Evolutionary conservation across 2,797 vertebrate species (phyloP).

Genomic region (Trachops cirrhosus): DNA sequence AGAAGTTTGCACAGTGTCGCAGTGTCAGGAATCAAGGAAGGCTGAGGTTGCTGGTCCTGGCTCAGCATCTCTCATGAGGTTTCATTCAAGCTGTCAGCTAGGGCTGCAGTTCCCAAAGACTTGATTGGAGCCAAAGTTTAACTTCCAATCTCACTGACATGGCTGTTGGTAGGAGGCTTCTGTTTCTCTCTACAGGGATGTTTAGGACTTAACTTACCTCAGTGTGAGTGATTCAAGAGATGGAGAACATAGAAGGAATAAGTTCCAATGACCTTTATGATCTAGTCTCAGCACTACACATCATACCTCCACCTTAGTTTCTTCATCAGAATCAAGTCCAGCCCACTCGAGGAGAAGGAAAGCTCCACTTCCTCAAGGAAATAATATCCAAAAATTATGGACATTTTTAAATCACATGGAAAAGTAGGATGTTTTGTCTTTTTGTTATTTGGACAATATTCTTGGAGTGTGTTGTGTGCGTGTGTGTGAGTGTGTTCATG

Average conservation of each 20-base stretch:
- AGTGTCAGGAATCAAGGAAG: neutral
- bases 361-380: neutral
- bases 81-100: neutral
- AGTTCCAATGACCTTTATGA: neutral
- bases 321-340: neutral
- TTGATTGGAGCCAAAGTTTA: neutral
- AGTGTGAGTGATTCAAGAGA: neutral
- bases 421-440: neutral
- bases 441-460: neutral
- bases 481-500: neutral
- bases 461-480: neutral
- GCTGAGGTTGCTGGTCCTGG: neutral
- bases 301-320: neutral
- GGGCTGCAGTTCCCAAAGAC: neutral
- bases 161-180: neutral
- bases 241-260: neutral
- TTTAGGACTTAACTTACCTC: neutral
- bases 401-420: neutral
- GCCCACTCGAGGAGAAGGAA: neutral
- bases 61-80: neutral
- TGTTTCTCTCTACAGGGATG: neutral
- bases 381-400: neutral
- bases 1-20: neutral
- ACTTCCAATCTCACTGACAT: neutral
- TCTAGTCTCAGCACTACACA: neutral